Evolutionary conservation across 2,888 invertebrate species (phyloP).

Genomic region (Catocala sponsa): DNA sequence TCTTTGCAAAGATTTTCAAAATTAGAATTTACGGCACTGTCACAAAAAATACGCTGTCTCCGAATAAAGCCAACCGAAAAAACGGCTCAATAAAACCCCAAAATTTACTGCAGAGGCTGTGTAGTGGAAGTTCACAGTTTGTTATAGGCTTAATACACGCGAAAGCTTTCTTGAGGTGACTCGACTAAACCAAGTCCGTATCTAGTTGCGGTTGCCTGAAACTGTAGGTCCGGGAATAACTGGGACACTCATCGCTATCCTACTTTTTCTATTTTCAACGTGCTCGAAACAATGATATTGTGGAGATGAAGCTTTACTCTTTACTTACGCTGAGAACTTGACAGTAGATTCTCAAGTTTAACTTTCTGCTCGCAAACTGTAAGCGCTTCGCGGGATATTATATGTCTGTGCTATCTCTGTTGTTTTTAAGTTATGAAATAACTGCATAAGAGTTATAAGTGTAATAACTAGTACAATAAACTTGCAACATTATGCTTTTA

Average conservation of each 20-base stretch:
- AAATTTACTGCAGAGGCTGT: slow-evolving; percentile 64
- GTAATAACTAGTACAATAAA: not conserved
- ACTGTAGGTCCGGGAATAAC: slow-evolving; percentile 52
- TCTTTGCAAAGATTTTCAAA: slow-evolving; percentile 35
- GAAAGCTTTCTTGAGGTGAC: slow-evolving; percentile 68
- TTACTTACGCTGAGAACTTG: slow-evolving; percentile 54
- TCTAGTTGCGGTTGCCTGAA: slow-evolving; percentile 48
- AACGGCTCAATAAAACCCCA: slow-evolving; percentile 63
- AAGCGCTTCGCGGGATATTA: slow-evolving; percentile 32
- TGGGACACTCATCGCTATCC: slow-evolving; percentile 59
- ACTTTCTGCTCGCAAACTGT: slow-evolving; percentile 42
- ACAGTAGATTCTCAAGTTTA: slow-evolving; percentile 39
- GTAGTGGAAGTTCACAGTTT: slow-evolving; percentile 62
- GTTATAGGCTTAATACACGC: slow-evolving; percentile 74
- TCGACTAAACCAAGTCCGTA: slow-evolving; percentile 58
- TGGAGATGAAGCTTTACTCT: slow-evolving; percentile 54
- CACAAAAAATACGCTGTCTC: slow-evolving; percentile 51
- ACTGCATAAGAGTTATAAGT: not conserved
- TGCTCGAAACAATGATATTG: slow-evolving; percentile 67
- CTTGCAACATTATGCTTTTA: no score
- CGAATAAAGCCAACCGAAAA: slow-evolving; percentile 56
- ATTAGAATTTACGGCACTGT: slow-evolving; percentile 42
- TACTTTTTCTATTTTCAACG: slow-evolving; percentile 61
- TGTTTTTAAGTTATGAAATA: not conserved
- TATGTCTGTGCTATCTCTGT: slow-evolving; percentile 9